Evolutionary conservation across 2,113 vertebrate species (phyloP), one percentile per base, ranked within the genome.

Genomic region (Excalfactoria chinensis): DNA sequence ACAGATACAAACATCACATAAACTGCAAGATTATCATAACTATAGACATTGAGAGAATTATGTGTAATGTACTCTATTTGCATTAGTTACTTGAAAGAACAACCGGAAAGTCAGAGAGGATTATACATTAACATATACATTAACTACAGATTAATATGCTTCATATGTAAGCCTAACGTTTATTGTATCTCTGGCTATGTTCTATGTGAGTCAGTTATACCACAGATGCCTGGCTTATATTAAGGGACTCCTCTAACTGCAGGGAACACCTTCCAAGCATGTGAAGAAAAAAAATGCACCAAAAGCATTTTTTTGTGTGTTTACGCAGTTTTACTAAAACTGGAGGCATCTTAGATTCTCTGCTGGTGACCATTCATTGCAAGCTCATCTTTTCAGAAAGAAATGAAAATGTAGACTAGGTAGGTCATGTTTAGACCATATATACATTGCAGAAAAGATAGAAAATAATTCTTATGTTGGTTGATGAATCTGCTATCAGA

Each of bases 1-100:
- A 34, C 35, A 43, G 71, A 34, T 40, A 43, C 0, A 0, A 5
- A 25, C 32, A 49, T 9, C 23, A 16, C 23, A n/a, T 17, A 62
- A 23, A 76, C n/a, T 11, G 86, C 37, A 82, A 84, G 17, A 87
- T 71, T 68, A 62, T 37, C 11, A n/a, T 44, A n/a, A 69, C 21
- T 44, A 43, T 1, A 64, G 67, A 30, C 77, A 43, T 74, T 70
- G 37, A 81, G 67, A 56, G 66, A 88, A 89, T 1, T 1, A 30
- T 13, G 20, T n/a, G 14, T 43, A 41, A 40, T 23, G 23, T 19
- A 20, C n/a, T 49, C 13, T 81, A 15, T 51, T 84, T 86, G 51
- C 17, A 55, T 63, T 70, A 81, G 58, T 26, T 82, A 4, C 75
- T 58, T 60, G 10, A 58, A 87, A 81, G 11, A 89, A 74, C 25